Conservation (phyloP, 2,797 vertebrate genomes). For the Parauchenoglanis punctatus region DNA sequence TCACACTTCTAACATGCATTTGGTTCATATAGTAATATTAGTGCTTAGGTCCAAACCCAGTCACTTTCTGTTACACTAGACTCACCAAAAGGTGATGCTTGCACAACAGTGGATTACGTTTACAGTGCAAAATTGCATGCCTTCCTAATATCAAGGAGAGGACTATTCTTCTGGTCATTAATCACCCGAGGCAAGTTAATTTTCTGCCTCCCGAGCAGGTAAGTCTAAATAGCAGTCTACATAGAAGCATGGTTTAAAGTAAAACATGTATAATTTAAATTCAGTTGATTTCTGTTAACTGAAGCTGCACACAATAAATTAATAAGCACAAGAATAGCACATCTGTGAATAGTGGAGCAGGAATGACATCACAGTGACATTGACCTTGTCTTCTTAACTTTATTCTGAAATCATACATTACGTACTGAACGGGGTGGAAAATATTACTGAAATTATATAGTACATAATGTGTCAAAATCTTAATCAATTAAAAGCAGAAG, state of each 20-base stretch:
- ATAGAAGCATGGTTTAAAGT: conserved; percentile 33
- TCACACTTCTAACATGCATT: neutral
- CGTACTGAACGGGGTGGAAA: neutral
- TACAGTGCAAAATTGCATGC: conserved; percentile 5
- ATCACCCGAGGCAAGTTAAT: conserved; percentile 53
- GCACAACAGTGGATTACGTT: conserved; percentile 19
- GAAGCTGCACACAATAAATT: conserved; percentile 30
- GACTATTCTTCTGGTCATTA: conserved; percentile 47
- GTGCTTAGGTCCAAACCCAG: too few species aligned
- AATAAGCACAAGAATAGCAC: conserved; percentile 38
- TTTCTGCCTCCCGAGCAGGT: conserved; percentile 47
- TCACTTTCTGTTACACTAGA: neutral
- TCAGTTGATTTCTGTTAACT: conserved; percentile 41
- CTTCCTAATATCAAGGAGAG: conserved; percentile 30
- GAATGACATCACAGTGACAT: conserved; percentile 8
- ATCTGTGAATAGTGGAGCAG: conserved; percentile 8
- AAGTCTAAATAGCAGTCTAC: conserved; percentile 38
- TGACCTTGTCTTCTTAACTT: conserved; percentile 2
- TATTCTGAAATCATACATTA: neutral
- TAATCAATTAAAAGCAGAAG: neutral
- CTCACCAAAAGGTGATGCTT: neutral
- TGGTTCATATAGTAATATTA: neutral
- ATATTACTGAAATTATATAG: neutral
- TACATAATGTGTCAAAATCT: neutral
- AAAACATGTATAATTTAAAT: conserved; percentile 38